Base-by-base conservation (phyloP, 2,888 invertebrate species). In the Pyralis farinalis region DNA sequence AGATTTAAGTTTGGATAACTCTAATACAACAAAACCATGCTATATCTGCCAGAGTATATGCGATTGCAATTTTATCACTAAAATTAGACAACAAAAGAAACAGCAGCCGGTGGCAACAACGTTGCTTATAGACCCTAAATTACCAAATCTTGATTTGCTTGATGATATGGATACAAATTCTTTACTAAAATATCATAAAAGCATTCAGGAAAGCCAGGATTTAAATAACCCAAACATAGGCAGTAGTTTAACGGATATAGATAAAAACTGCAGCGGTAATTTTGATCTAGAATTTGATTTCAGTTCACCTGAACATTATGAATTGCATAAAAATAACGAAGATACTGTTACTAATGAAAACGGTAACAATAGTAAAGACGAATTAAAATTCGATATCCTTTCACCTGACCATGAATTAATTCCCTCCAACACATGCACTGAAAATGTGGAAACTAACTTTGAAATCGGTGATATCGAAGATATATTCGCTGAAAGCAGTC, bases 41-140 rank as follows among this genome's bases (percentile, higher is more conserved):
- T 78, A 74, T 40, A 55, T 89, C 34, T 91, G 91, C 49, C 58
- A 74, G 20, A 72, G 76, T 42, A 53, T 87, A 11, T 87, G 87
- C 50, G 65, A 83, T 28, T 91, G 91, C 53, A 58, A 58, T 31
- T 32, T 64, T n/a, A 47, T 86, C 37, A 51, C 59, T 41, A 64
- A 62, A 22, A 44, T 63, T 16, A 64, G 51, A 43, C 54, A 53
- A 37, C 35, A 49, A 16, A 53, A 56, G 8, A 62, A 46, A 44
- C 58, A 60, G 46, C 39, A 53, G 12, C 25, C 39, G 1, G 42
- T 44, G 8, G 40, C 64, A 0, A 37, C 66, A n/a, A 51, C 61
- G 4, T 62, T 71, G 35, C 32, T 73, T 1, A 63, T 47, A 34
- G 58, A 71, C 12, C 60, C 63, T 0, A 60, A 55, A 27, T 62